Conservation (phyloP, 1,140 invertebrate genomes). For the Sipha flava region DNA sequence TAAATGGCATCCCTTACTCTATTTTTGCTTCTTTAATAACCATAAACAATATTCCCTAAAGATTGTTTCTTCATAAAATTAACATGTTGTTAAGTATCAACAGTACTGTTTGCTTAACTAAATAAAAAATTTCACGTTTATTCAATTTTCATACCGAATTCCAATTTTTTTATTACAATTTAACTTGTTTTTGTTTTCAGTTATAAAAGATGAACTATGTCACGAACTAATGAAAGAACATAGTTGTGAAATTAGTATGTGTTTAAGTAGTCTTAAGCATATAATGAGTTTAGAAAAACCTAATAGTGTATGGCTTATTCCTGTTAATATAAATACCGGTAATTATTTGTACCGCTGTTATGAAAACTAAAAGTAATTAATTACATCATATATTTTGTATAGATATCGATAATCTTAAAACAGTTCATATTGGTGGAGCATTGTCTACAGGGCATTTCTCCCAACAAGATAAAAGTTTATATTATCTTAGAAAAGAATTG, state of each 20-base stretch:
- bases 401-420: background rate
- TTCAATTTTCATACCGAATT: too few species aligned
- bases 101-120: too few species aligned
- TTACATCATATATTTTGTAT: background rate
- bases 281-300: slow-evolving; percentile 15
- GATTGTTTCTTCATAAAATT: too few species aligned
- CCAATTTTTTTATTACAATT: too few species aligned
- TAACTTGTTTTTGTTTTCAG: background rate
- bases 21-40: too few species aligned
- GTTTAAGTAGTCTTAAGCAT: slow-evolving; percentile 9
- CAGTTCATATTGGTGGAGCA: background rate
- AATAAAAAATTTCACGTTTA: too few species aligned
- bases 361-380: background rate
- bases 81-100: too few species aligned
- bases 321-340: background rate
- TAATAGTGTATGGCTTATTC: slow-evolving; percentile 20
- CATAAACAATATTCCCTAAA: too few species aligned
- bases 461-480: background rate
- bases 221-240: background rate
- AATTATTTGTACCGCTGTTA: background rate
- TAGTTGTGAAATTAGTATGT: background rate
- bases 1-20: too few species aligned
- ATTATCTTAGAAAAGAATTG: slow-evolving; percentile 7
- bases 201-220: slow-evolving; percentile 9
- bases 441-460: background rate